Evolutionary conservation across 1,140 invertebrate species (phyloP).

Genomic region (Trichogramma pretiosum): DNA sequence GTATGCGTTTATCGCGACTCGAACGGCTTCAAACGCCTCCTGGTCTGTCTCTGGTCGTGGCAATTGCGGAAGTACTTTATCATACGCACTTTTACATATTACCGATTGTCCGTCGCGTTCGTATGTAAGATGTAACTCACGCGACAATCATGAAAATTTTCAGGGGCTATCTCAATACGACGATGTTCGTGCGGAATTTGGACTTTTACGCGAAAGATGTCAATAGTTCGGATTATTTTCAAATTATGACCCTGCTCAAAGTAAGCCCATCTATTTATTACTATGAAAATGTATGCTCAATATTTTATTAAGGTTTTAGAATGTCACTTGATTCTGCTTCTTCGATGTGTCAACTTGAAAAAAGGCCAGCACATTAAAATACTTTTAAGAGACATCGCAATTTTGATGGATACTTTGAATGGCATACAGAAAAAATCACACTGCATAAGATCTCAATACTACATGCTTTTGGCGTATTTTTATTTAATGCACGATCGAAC

Average conservation of each 20-base stretch:
- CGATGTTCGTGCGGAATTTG: neutral
- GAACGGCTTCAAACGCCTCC: conserved; percentile 18
- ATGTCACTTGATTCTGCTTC: conserved; percentile 21
- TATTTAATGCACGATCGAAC: conserved; percentile 8
- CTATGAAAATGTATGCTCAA: too few relatives aligned
- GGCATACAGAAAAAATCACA: neutral
- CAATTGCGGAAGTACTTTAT: conserved; percentile 26
- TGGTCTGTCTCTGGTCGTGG: conserved; percentile 20
- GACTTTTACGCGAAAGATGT: conserved; percentile 6
- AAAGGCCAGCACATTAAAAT: conserved; percentile 11
- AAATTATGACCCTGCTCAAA: conserved; percentile 16
- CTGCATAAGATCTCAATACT: conserved; percentile 22
- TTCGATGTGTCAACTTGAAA: conserved; percentile 21
- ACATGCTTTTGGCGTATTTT: conserved; percentile 23
- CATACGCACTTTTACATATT: neutral
- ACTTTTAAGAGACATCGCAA: neutral
- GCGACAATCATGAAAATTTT: neutral
- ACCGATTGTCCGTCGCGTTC: neutral
- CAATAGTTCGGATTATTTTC: conserved; percentile 7
- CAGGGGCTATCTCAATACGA: conserved; percentile 10
- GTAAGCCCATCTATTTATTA: neutral
- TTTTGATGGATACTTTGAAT: conserved; percentile 8
- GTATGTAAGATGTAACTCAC: neutral
- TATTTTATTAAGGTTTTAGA: conserved; percentile 25
- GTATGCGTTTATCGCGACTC: conserved; percentile 21